Evolutionary conservation across 2,888 invertebrate genomes (phyloP), one percentile per base, ranked within the genome.

Genomic region (Cecidostiba fungosa): DNA sequence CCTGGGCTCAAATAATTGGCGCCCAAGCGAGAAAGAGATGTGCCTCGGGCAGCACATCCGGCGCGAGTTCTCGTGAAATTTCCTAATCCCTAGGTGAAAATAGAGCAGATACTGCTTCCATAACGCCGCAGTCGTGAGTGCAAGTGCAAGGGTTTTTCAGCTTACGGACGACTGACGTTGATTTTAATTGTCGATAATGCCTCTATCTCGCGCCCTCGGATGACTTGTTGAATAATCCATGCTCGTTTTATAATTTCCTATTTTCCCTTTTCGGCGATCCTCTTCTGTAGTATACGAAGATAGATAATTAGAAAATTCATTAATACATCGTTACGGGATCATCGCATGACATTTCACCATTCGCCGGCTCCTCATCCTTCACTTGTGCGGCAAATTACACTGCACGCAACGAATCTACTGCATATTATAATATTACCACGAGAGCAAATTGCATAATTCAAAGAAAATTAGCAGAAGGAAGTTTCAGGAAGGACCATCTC

Each of bases 1-100:
- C 72, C 72, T 39, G 72, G 26, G 62, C 66, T 76, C 29, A 76
- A 82, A 76, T 76, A 76, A 82, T 82, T 82, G 74, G 69, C 74
- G 47, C 70, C 70, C 50, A 32, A 59, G 47, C 16, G 62, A 39
- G 50, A 59, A 23, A 76, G 10, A 62, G 62, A 69, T 39, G 39
- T 19, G 78, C 81, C 73, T 62, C 73, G 81, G 32, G 62, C 43
- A 26, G 23, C 26, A 14, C 73, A 79, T 79, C 79, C 79, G 66
- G 74, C 74, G 23, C 43, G n/a, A 4, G 36, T 73, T 36, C 50
- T 23, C 69, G 43, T 74, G 62, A 19, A 82, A 47, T 74, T 74
- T 73, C 47, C 76, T 69, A 23, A 76, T 74, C 66, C 43, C 32
- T 5, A 12, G 72, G 72, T 80, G 73, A 74, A 82, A 73, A 73